Percentiles rank a stretch among this genome's conserved stretches.
These are phyloP conservation scores for Hippocampus guttulatus DNA, from an alignment of 2,113 vertebrate species.

Conservation along the genomic window DNA sequence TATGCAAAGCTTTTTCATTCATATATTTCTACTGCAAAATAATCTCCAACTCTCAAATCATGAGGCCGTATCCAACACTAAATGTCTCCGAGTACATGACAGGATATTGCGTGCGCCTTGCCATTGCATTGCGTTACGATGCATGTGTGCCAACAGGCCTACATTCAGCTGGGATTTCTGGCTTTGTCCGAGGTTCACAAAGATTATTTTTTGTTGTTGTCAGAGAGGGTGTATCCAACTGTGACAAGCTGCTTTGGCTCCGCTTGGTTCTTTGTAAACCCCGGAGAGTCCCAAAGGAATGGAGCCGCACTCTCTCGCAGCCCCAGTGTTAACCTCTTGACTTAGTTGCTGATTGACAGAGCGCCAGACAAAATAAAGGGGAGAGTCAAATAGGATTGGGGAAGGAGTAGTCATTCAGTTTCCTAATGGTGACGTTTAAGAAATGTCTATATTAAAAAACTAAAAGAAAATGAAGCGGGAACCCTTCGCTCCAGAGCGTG, in stretches of 20 bases:
- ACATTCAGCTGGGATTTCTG: slow-evolving; percentile 69
- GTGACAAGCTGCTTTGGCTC: slow-evolving; percentile 68
- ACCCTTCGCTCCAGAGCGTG: too few relatives aligned
- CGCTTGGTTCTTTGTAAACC: slow-evolving; percentile 57
- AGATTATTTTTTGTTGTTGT: slow-evolving; percentile 65
- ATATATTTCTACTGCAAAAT: slow-evolving; percentile 30
- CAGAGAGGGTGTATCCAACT: slow-evolving; percentile 73
- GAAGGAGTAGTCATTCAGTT: slow-evolving; percentile 24
- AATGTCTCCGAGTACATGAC: slow-evolving; percentile 22
- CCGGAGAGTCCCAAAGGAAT: slow-evolving; percentile 56
- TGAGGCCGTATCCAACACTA: slow-evolving; percentile 4
- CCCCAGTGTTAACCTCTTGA: slow-evolving; percentile 41
- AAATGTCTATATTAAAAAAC: not conserved
- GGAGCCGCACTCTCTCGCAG: slow-evolving; percentile 48
- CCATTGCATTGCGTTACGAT: slow-evolving; percentile 52
- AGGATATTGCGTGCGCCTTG: slow-evolving; percentile 2
- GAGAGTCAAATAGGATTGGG: slow-evolving; percentile 26
- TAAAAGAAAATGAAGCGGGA: too few relatives aligned
- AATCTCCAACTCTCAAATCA: slow-evolving; percentile 14
- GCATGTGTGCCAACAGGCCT: slow-evolving; percentile 48
- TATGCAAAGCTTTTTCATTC: slow-evolving; percentile 25
- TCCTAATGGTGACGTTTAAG: slow-evolving; percentile 19
- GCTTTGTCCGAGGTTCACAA: slow-evolving; percentile 73
- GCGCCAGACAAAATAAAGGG: slow-evolving; percentile 51
- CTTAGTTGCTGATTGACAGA: slow-evolving; percentile 59